A percentile compares a stretch with the other conserved stretches of the same genome.
These are phyloP conservation scores for Strigops habroptila DNA, from an alignment of 2,113 vertebrate genomes.

Conservation along the genomic window DNA sequence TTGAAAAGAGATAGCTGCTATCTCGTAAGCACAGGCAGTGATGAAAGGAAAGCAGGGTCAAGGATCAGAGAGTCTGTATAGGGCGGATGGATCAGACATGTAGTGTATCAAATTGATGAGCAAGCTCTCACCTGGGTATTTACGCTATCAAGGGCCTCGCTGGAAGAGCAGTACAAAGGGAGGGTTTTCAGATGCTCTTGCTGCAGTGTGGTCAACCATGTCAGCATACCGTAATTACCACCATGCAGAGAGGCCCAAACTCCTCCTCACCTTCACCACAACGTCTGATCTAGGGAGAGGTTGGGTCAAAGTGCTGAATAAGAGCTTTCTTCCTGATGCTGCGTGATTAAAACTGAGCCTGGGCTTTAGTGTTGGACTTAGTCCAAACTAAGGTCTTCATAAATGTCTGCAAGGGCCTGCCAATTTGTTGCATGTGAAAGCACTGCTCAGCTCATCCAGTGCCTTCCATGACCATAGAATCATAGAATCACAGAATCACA, in stretches of 20 bases:
- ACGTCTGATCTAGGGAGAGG: background rate
- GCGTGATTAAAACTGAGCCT: background rate
- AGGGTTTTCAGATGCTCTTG: background rate
- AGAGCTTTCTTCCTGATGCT: background rate
- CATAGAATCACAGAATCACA: background rate
- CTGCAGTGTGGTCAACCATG: background rate
- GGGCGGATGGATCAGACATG: background rate
- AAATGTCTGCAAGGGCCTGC: background rate
- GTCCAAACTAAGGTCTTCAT: background rate
- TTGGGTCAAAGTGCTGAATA: background rate
- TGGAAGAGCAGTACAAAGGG: background rate
- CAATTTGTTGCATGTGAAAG: background rate
- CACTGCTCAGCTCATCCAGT: background rate
- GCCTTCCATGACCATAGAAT: background rate
- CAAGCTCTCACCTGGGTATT: background rate
- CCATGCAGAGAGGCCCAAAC: background rate
- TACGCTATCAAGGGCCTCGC: background rate
- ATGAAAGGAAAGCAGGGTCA: conserved; percentile 18
- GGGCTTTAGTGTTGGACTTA: background rate
- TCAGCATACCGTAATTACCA: background rate
- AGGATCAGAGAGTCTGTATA: background rate
- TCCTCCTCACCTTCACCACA: background rate
- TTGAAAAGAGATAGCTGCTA: background rate
- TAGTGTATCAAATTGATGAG: background rate
- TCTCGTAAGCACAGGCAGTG: background rate